Conservation (phyloP, 2,113 vertebrate genomes). For the Cygnus atratus region DNA sequence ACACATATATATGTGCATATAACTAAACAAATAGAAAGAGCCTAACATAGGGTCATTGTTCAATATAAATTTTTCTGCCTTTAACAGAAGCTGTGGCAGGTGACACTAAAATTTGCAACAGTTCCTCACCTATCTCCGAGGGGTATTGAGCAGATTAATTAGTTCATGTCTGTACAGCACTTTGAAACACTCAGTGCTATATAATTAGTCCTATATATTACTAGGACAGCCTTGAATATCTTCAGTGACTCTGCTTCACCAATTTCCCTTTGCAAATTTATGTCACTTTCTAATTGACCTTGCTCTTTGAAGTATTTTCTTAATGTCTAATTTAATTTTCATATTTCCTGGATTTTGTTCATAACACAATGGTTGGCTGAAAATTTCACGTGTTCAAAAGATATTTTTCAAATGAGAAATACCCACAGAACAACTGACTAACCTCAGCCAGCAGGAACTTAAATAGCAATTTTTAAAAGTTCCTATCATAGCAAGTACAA, state of each 20-base stretch:
- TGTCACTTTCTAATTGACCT: conserved; percentile 30
- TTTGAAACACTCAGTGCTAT: conserved; percentile 31
- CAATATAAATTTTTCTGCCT: not conserved
- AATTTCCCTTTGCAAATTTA: conserved; percentile 24
- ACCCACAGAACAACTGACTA: not conserved
- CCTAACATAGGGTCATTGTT: not conserved
- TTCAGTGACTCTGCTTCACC: conserved; percentile 25
- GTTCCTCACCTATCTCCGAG: not conserved
- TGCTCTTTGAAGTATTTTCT: conserved; percentile 26
- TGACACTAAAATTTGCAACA: not conserved
- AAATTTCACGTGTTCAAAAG: not conserved
- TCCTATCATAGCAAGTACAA: not conserved
- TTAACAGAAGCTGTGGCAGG: not conserved
- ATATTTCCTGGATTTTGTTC: not conserved
- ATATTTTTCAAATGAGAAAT: not conserved
- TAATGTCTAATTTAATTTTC: conserved; percentile 32
- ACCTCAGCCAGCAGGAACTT: not conserved
- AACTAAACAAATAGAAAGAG: not conserved
- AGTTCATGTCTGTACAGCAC: conserved; percentile 15
- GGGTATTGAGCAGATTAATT: conserved; percentile 36
- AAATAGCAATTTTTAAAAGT: not conserved
- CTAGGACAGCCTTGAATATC: conserved; percentile 7
- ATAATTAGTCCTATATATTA: conserved; percentile 30
- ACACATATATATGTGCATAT: not conserved
- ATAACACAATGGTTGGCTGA: not conserved